phyloP scores from a whole-genome alignment of 37 sponge, comb jelly and placozoan species.

The Ephydatia muelleri region DNA sequence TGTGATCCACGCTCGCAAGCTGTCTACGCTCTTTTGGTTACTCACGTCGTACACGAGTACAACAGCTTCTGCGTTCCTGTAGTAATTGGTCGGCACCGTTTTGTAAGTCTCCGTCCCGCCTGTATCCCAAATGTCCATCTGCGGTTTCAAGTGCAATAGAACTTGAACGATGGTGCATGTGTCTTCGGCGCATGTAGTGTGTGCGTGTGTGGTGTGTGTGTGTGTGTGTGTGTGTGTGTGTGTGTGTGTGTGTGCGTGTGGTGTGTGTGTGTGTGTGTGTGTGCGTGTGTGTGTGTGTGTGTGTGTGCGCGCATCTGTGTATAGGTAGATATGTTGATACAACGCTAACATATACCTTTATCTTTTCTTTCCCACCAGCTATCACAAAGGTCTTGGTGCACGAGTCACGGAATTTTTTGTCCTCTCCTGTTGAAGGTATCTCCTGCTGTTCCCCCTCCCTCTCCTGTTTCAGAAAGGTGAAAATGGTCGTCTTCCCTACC shows the following conservation, averaged over 20 bases:
- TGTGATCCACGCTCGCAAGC: conserved; percentile 82
- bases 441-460: too few relatives aligned
- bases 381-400: too few relatives aligned
- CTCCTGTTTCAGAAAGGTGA: not conserved
- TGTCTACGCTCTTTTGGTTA: conserved; percentile 77
- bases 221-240: conserved; percentile 18
- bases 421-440: too few relatives aligned
- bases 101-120: conserved; percentile 88
- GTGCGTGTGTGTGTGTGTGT: not conserved
- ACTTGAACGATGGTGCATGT: conserved; percentile 12
- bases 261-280: conserved; percentile 22
- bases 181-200: too few relatives aligned
- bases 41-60: conserved; percentile 86
- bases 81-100: conserved; percentile 89
- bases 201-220: too few relatives aligned
- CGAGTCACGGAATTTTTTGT: too few relatives aligned
- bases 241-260: conserved; percentile 38
- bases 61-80: conserved; percentile 86
- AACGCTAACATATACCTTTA: too few relatives aligned
- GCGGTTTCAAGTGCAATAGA: not conserved
- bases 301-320: not conserved
- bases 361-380: too few relatives aligned
- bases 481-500: conserved; percentile 53
- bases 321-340: too few relatives aligned
- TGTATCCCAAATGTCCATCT: conserved; percentile 90